phyloP scores from a whole-genome alignment of 2,113 vertebrate species.

The Apteryx owenii region DNA sequence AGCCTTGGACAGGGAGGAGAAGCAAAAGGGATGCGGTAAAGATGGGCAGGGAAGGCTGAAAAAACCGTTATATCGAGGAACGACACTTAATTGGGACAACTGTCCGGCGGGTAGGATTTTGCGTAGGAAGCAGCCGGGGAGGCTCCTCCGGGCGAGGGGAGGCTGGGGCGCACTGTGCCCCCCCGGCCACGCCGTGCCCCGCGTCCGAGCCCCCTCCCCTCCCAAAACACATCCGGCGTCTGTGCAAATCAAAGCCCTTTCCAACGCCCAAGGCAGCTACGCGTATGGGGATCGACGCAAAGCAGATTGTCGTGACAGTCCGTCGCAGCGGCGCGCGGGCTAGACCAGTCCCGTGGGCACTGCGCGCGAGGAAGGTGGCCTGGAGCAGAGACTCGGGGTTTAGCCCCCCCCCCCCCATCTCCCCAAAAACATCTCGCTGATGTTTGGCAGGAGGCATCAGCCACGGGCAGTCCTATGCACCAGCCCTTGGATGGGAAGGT shows the following conservation, averaged over 20 bases:
- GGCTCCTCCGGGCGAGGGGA: constrained; percentile 25
- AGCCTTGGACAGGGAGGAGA: constrained; percentile 41
- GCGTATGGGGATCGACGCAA: constrained; percentile 59
- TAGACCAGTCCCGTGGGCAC: not conserved
- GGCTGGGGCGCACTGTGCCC: constrained; percentile 43
- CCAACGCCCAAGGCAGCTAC: constrained; percentile 72
- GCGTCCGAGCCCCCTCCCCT: not conserved
- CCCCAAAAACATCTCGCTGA: not conserved
- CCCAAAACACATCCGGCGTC: not conserved
- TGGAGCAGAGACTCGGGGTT: not conserved
- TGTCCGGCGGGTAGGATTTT: not conserved
- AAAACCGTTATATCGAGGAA: not conserved
- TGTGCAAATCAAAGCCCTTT: constrained; percentile 82
- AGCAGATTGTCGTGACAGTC: constrained; percentile 73
- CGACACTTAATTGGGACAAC: not conserved
- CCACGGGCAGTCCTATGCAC: constrained; percentile 59
- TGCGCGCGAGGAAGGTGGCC: not conserved
- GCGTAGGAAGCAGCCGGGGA: not conserved
- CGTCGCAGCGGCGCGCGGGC: not conserved
- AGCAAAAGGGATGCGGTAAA: not conserved
- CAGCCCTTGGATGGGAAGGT: constrained; percentile 61
- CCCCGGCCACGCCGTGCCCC: not conserved
- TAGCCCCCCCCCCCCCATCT: not conserved
- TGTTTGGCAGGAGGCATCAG: constrained; percentile 7
- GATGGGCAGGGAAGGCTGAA: not conserved